Evolutionary conservation across 2,113 vertebrate genomes (phyloP).

Genomic region (Anser cygnoides): DNA sequence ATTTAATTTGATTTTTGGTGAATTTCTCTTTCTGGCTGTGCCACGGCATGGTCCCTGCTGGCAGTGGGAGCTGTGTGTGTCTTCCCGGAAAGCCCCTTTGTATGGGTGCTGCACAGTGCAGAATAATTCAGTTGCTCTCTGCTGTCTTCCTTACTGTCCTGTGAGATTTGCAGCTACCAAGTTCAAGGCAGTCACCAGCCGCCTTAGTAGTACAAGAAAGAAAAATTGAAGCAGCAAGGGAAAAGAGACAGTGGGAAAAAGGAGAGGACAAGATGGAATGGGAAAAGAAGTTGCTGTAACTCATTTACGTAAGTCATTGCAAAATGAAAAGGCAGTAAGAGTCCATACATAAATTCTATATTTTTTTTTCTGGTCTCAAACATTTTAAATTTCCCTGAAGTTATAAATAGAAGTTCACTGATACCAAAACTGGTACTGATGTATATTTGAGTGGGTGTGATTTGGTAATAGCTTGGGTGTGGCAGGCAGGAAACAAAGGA

Average conservation of each 20-base stretch:
- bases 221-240: neutral
- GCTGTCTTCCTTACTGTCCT: neutral
- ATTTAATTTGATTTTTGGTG: neutral
- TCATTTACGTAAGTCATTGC: neutral
- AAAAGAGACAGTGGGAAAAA: neutral
- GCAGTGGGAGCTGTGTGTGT: rapidly evolving
- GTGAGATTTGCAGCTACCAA: neutral
- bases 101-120: neutral
- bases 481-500: constrained; percentile 55
- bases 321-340: neutral
- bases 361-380: neutral
- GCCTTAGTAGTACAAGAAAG: neutral
- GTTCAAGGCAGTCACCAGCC: neutral
- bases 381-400: neutral
- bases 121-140: neutral
- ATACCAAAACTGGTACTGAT: neutral
- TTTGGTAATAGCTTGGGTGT: neutral
- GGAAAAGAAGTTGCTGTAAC: neutral
- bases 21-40: neutral
- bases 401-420: neutral
- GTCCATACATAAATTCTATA: neutral
- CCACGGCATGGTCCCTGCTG: rapidly evolving
- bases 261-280: neutral
- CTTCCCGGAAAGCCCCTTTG: rapidly evolving
- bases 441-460: neutral